Evolutionary conservation across 2,888 invertebrate genomes (phyloP).

Genomic region (Phymatocera aterrima): DNA sequence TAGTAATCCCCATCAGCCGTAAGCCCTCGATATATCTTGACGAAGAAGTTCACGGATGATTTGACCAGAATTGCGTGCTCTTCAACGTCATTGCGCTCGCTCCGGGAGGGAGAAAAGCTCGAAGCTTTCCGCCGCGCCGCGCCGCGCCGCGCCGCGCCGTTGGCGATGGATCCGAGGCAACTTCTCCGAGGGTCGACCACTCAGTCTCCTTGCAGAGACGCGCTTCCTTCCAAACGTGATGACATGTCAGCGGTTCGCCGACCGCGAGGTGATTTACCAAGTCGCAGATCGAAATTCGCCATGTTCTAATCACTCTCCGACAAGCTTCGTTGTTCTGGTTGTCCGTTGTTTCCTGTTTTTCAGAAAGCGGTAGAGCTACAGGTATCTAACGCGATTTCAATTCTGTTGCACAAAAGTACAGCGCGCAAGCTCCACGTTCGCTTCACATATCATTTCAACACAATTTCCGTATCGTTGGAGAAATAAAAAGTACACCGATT

Average conservation of each 20-base stretch:
- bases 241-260: conserved; percentile 17
- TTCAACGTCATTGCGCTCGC: conserved; percentile 30
- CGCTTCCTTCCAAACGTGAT: conserved; percentile 11
- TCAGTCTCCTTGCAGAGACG: conserved; percentile 11
- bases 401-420: too few species aligned
- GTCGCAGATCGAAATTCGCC: neutral
- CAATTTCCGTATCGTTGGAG: too few species aligned
- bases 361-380: too few species aligned
- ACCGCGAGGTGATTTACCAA: neutral
- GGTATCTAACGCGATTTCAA: too few species aligned
- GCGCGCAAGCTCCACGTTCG: too few species aligned
- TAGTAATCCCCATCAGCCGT: neutral
- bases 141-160: too few species aligned
- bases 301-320: neutral
- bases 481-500: too few species aligned
- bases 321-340: too few species aligned
- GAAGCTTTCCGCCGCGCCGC: too few species aligned
- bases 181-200: conserved; percentile 22
- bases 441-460: too few species aligned
- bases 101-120: neutral
- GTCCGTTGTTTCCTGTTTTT: too few species aligned
- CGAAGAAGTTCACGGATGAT: conserved; percentile 35
- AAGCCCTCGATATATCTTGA: neutral
- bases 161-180: conserved; percentile 26
- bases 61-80: conserved; percentile 38